Conservation (phyloP, 1,140 invertebrate species). For the Solenopsis invicta region DNA sequence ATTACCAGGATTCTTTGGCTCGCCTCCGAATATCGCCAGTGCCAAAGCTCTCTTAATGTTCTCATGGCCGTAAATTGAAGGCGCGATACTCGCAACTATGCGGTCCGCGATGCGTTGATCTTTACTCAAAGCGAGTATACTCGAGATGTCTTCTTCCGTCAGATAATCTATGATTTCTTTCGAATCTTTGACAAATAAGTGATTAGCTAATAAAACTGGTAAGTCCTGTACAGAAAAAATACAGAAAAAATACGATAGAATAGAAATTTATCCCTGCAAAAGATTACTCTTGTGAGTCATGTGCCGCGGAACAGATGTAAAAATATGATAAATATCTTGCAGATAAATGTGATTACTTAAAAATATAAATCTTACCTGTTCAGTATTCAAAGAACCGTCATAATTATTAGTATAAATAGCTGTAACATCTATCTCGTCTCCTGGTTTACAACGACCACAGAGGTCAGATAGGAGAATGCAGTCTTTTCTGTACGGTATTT, state of each 20-base stretch:
- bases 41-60: constrained; percentile 98
- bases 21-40: constrained; percentile 97
- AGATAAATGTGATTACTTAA: constrained; percentile 26
- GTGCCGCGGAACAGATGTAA: background rate
- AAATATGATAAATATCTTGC: background rate
- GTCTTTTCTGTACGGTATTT: constrained; percentile 99
- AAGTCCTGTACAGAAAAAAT: constrained; percentile 93
- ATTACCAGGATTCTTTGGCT: constrained; percentile 97
- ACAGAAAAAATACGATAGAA: constrained; percentile 31
- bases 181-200: constrained; percentile 97
- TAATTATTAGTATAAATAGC: constrained; percentile 99
- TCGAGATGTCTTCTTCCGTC: constrained; percentile 98
- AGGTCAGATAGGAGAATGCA: constrained; percentile 98
- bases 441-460: constrained; percentile 98
- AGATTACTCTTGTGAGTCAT: background rate
- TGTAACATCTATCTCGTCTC: constrained; percentile 98
- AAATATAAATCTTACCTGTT: constrained; percentile 87
- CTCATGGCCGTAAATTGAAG: constrained; percentile 99
- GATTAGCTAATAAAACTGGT: constrained; percentile 99
- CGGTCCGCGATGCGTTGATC: constrained; percentile 97
- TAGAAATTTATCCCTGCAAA: background rate
- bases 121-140: constrained; percentile 95
- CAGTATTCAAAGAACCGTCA: constrained; percentile 98
- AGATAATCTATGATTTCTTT: constrained; percentile 95
- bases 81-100: constrained; percentile 97